Base-by-base conservation (phyloP, 2,888 invertebrate genomes). In the Zelleria hepariella region DNA sequence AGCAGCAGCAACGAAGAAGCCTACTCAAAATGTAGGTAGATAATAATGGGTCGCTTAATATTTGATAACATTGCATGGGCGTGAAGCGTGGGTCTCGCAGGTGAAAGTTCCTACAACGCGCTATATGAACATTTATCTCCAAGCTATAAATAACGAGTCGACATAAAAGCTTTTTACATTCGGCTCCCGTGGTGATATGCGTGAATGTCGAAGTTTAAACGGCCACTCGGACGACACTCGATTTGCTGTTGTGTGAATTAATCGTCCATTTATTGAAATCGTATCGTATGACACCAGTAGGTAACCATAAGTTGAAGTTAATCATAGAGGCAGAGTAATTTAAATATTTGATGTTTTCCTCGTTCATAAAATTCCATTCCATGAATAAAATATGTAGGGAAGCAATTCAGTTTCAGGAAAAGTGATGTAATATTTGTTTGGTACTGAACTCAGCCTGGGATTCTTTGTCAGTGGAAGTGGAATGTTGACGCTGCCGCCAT, bases 41-140 rank as follows among this genome's bases (percentile, higher is more conserved):
- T 8, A 49, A 1, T 49, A 10, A 18, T 21, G 21, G 49, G 21
- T 42, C 23, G 57, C 42, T 42, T 21, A 57, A 42, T 57, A 57
- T 57, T 57, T 47, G 57, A 57, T 57, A 57, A 57, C 10, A 23
- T 27, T 18, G 25, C 32, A 32, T 23, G 57, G 42, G 57, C 47
- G 47, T 15, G 57, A 47, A 21, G 57, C 47, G 57, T 57, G 47
- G 57, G 47, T 47, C 47, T 42, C 20, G 42, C 42, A 21, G 24
- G 47, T 42, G 57, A 47, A 57, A 57, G 42, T 57, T 47, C 8
- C 25, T 53, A 55, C 57, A 21, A 3, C 21, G 47, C 55, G 55
- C 55, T 55, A 20, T 55, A 55, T 18, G 55, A 55, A 32, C 23
- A 32, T 32, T 26, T 55, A 55, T 32, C 27, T 27, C 27, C n/a